Evolutionary conservation across 1,140 invertebrate genomes (phyloP).

Genomic region (Panagrolaimus sp.): DNA sequence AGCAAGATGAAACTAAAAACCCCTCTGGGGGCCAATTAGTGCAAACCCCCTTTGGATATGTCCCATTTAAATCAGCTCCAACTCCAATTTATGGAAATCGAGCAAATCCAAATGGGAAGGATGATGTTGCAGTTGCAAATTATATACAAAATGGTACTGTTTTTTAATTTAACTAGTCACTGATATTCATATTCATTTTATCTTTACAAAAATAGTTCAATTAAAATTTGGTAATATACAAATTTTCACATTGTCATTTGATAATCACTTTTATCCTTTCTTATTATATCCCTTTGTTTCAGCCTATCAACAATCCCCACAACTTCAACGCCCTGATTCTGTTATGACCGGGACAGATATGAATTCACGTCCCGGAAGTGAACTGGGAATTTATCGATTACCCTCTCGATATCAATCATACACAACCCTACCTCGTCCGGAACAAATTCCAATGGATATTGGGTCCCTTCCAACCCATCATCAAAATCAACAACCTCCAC

Average conservation of each 20-base stretch:
- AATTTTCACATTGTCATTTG: no score
- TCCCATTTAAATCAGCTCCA: slow-evolving; percentile 30
- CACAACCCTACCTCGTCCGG: slow-evolving; percentile 39
- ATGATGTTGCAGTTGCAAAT: no score
- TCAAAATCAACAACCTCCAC: not conserved
- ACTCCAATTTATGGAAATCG: slow-evolving; percentile 28
- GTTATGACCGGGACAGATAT: slow-evolving; percentile 10
- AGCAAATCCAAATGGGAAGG: slow-evolving; percentile 1
- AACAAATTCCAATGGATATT: slow-evolving; percentile 35
- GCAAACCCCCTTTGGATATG: slow-evolving; percentile 32
- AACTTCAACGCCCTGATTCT: slow-evolving; percentile 26
- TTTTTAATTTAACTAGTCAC: no score
- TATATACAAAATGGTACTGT: no score
- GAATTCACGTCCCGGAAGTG: slow-evolving; percentile 32
- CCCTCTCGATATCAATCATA: slow-evolving; percentile 41
- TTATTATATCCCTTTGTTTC: no score
- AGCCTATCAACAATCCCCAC: slow-evolving; percentile 32
- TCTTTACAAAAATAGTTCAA: no score
- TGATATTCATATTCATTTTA: no score
- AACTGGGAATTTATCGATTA: slow-evolving; percentile 34
- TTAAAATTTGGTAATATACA: no score
- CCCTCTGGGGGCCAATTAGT: not conserved
- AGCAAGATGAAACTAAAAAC: not conserved
- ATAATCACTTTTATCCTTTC: no score
- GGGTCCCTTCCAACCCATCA: not conserved